Evolutionary conservation across 2,113 vertebrate species (phyloP).

Genomic region (Turnix velox): DNA sequence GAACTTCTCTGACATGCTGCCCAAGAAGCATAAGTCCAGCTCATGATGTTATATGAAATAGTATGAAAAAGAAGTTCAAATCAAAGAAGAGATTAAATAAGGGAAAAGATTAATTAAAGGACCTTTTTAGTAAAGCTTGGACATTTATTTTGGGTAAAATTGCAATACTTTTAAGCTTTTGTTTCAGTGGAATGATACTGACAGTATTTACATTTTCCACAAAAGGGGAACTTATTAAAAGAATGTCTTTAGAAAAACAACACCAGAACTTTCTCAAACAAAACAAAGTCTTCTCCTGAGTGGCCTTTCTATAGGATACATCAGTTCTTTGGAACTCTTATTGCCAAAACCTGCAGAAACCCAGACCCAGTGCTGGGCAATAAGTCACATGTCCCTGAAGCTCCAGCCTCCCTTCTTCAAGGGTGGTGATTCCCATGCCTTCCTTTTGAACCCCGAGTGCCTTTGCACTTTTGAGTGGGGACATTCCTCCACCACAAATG

Average conservation of each 20-base stretch:
- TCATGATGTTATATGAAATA: background rate
- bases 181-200: background rate
- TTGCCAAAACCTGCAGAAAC: background rate
- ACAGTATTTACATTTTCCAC: background rate
- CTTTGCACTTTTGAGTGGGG: accelerated
- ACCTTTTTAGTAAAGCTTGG: background rate
- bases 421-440: accelerated
- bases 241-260: background rate
- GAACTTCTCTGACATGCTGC: background rate
- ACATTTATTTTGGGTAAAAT: background rate
- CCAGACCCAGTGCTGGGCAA: background rate
- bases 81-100: background rate
- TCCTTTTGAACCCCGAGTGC: accelerated
- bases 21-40: background rate
- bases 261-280: background rate
- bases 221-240: background rate
- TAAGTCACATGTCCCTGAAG: accelerated
- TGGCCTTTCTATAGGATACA: background rate
- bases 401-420: background rate
- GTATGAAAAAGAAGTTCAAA: background rate
- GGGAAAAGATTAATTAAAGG: background rate
- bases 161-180: background rate
- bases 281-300: background rate
- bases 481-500: background rate
- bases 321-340: accelerated